Percentiles rank a stretch among this genome's conserved stretches.
Conservation (phyloP, 2,888 invertebrate species). For the Alcis repandata region DNA sequence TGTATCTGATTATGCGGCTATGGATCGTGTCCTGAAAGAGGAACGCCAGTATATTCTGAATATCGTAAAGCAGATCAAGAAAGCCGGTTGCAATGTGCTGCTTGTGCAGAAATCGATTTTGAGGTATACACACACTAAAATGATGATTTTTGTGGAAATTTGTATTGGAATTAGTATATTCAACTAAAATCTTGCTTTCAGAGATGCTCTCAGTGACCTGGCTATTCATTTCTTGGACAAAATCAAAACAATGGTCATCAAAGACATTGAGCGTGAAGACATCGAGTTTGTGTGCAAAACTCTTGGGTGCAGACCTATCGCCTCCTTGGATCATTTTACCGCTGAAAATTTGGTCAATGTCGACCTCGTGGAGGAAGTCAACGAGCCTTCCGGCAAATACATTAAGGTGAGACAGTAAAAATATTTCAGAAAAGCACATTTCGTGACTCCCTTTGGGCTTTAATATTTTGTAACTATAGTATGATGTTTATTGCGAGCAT, state of each 20-base stretch:
- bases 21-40: slow-evolving; percentile 99
- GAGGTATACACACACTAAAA: slow-evolving; percentile 82
- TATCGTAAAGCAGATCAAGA: slow-evolving; percentile 99
- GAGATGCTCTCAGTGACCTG: slow-evolving; percentile 98
- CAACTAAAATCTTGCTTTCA: slow-evolving; percentile 57
- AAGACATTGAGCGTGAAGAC: slow-evolving; percentile 99
- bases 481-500: too few species aligned
- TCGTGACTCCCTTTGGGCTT: too few species aligned
- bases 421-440: too few species aligned
- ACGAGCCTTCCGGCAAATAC: slow-evolving; percentile 95
- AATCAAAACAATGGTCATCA: slow-evolving; percentile 99
- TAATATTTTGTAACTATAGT: too few species aligned
- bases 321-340: slow-evolving; percentile 98
- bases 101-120: slow-evolving; percentile 94
- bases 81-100: slow-evolving; percentile 98
- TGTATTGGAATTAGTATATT: background rate
- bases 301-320: slow-evolving; percentile 97
- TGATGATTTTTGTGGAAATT: background rate
- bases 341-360: slow-evolving; percentile 96
- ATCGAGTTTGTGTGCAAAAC: slow-evolving; percentile 99
- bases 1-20: slow-evolving; percentile 99
- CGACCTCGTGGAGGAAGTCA: slow-evolving; percentile 97
- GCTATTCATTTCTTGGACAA: slow-evolving; percentile 99
- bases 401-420: slow-evolving; percentile 90
- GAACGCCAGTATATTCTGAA: slow-evolving; percentile 99